Conservation (phyloP, 2,113 vertebrate genomes). For the Zonotrichia leucophrys region DNA sequence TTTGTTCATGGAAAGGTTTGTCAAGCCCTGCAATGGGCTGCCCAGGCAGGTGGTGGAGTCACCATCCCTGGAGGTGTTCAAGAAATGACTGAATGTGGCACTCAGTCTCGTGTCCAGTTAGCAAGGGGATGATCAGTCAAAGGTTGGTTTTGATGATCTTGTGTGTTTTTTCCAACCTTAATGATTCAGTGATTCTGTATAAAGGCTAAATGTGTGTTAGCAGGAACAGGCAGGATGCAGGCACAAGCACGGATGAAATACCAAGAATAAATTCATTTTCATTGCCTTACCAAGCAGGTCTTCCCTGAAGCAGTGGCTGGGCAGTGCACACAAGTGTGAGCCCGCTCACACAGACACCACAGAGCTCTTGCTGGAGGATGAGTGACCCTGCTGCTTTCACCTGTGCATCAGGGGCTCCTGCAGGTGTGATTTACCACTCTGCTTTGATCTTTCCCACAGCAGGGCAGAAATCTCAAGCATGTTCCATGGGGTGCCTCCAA, state of each 20-base stretch:
- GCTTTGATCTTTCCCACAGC: not conserved
- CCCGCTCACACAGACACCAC: too few species aligned
- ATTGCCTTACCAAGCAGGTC: not conserved
- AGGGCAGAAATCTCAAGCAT: not conserved
- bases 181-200: not conserved
- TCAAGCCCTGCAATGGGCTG: not conserved
- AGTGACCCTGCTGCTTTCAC: not conserved
- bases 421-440: not conserved
- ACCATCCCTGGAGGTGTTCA: not conserved
- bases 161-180: not conserved
- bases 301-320: not conserved
- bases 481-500: not conserved
- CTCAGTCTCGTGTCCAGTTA: not conserved
- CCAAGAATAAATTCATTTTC: not conserved
- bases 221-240: not conserved
- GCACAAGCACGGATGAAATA: not conserved
- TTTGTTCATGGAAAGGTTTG: not conserved
- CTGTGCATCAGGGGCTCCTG: not conserved
- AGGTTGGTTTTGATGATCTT: not conserved
- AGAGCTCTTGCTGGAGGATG: not conserved
- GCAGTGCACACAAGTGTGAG: not conserved
- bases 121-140: not conserved
- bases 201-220: not conserved
- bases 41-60: not conserved
- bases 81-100: not conserved